phyloP scores from a whole-genome alignment of 2,888 invertebrate genomes.

The Habroteleia sp. region DNA sequence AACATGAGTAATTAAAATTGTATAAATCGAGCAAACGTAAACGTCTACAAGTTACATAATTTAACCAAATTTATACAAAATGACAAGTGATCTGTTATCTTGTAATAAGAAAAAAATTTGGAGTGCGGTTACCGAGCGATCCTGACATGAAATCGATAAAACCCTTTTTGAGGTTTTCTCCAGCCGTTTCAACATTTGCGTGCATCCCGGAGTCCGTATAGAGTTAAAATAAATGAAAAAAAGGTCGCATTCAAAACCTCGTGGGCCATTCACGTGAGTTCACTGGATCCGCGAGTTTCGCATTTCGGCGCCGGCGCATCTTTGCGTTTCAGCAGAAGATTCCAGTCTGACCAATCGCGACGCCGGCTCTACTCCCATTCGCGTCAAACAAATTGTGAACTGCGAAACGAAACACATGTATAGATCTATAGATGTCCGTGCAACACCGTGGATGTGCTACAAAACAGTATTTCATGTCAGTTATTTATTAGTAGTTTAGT shows the following conservation, averaged over 20 bases:
- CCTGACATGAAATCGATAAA: constrained; percentile 91
- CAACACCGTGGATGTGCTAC: no score
- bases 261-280: constrained; percentile 1
- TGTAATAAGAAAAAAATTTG: constrained; percentile 5
- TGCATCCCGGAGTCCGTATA: constrained; percentile 5
- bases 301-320: no score
- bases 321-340: not conserved
- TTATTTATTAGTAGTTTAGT: no score
- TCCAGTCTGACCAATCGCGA: not conserved
- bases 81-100: constrained; percentile 2
- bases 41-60: no score
- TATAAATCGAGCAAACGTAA: no score
- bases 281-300: no score
- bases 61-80: constrained; percentile 1
- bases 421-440: no score
- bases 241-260: not conserved
- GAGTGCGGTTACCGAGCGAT: constrained; percentile 85
- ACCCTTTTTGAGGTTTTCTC: constrained; percentile 83
- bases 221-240: not conserved
- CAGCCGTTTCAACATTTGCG: constrained; percentile 2
- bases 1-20: no score
- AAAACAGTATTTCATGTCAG: no score
- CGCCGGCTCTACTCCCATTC: no score
- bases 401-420: no score
- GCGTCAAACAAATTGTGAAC: no score